Conservation (phyloP, 2,797 vertebrate genomes). For the Parauchenoglanis ngamensis region DNA sequence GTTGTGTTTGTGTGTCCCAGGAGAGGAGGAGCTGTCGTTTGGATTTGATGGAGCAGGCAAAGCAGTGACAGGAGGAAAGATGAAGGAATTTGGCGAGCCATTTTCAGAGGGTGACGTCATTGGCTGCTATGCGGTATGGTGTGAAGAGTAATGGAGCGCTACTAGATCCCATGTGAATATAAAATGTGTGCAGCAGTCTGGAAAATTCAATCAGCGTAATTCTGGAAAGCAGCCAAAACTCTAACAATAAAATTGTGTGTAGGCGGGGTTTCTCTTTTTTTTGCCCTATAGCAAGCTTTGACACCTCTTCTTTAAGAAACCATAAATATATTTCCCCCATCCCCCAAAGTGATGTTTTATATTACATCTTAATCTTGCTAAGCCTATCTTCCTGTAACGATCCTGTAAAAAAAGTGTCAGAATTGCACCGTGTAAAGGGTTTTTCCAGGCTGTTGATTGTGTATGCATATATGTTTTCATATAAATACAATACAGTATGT, state of each 20-base stretch:
- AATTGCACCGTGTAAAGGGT: too few species aligned
- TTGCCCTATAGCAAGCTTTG: background rate
- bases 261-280: background rate
- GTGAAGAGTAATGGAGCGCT: background rate
- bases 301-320: background rate
- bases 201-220: background rate
- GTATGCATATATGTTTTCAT: too few species aligned
- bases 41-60: constrained; percentile 81
- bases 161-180: background rate
- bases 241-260: background rate
- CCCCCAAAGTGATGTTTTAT: background rate
- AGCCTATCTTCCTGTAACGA: too few species aligned
- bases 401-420: too few species aligned
- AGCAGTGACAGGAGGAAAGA: constrained; percentile 77
- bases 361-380: background rate
- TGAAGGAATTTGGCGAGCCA: constrained; percentile 81
- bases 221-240: background rate
- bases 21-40: constrained; percentile 84
- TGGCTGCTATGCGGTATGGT: constrained; percentile 83
- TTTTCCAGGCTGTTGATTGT: too few species aligned
- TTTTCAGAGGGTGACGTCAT: constrained; percentile 86
- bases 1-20: constrained; percentile 61
- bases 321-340: background rate
- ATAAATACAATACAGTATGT: too few species aligned
- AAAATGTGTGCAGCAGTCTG: background rate